Conservation (phyloP, 1,140 invertebrate genomes). For the Saccostrea glomerata region DNA sequence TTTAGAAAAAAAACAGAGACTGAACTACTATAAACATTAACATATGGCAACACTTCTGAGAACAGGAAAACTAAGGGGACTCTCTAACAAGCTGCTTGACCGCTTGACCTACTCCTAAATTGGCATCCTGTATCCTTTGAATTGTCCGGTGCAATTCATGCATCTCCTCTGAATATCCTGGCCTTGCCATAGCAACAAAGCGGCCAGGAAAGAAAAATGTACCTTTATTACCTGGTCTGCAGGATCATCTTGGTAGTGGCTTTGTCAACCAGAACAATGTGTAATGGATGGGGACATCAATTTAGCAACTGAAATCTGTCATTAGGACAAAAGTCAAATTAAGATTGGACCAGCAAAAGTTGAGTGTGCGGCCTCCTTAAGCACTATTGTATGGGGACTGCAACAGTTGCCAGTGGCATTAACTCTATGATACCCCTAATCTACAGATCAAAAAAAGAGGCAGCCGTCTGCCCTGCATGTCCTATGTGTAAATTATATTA, state of each 20-base stretch:
- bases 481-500: neutral
- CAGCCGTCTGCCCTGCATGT: constrained; percentile 4
- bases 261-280: constrained; percentile 22
- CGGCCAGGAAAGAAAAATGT: constrained; percentile 29
- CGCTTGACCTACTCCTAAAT: constrained; percentile 27
- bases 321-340: constrained; percentile 37
- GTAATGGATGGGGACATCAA: constrained; percentile 37
- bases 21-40: neutral
- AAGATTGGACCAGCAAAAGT: constrained; percentile 33
- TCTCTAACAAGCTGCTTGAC: constrained; percentile 27
- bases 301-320: constrained; percentile 38
- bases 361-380: neutral
- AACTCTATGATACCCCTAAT: constrained; percentile 20
- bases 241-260: neutral
- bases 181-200: constrained; percentile 20
- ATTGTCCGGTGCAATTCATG: constrained; percentile 29
- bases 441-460: constrained; percentile 1
- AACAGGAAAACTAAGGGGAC: neutral
- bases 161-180: constrained; percentile 9
- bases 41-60: neutral
- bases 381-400: constrained; percentile 13
- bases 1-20: too few species aligned
- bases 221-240: constrained; percentile 28
- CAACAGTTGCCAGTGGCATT: constrained; percentile 19
- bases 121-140: constrained; percentile 1